Evolutionary conservation across 1,140 invertebrate species (phyloP).

Genomic region (Metopolophium dirhodum): DNA sequence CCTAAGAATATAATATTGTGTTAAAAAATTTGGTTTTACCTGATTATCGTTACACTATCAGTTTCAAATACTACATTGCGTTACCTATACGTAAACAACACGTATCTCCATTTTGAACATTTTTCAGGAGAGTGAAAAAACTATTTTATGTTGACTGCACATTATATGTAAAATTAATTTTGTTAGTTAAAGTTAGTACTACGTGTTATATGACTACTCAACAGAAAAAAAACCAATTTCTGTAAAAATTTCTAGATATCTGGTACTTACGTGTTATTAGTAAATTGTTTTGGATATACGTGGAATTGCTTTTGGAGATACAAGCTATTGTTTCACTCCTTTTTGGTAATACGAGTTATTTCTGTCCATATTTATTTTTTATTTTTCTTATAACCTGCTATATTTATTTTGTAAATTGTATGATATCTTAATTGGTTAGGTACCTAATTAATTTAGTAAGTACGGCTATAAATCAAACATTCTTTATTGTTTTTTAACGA

Average conservation of each 20-base stretch:
- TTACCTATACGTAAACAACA: too few relatives aligned
- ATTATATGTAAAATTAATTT: background rate
- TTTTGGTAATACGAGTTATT: background rate
- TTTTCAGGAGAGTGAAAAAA: conserved; percentile 12
- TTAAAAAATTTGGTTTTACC: too few relatives aligned
- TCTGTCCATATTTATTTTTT: background rate
- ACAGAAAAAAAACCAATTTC: background rate
- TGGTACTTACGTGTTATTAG: background rate
- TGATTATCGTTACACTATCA: too few relatives aligned
- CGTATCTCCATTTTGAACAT: background rate
- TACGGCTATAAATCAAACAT: background rate
- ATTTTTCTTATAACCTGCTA: background rate
- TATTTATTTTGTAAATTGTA: conserved; percentile 4
- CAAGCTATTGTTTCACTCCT: background rate
- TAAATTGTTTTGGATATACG: background rate
- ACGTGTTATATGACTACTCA: background rate
- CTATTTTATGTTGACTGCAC: background rate
- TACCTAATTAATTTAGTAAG: too few relatives aligned
- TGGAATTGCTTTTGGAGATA: background rate
- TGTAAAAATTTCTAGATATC: background rate
- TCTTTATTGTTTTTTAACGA: background rate
- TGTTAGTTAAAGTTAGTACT: background rate
- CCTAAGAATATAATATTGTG: too few relatives aligned
- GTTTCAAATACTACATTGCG: too few relatives aligned
- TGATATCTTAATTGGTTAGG: background rate